phyloP scores from a whole-genome alignment of 2,888 invertebrate genomes.

The Holacanthella duospinosa region DNA sequence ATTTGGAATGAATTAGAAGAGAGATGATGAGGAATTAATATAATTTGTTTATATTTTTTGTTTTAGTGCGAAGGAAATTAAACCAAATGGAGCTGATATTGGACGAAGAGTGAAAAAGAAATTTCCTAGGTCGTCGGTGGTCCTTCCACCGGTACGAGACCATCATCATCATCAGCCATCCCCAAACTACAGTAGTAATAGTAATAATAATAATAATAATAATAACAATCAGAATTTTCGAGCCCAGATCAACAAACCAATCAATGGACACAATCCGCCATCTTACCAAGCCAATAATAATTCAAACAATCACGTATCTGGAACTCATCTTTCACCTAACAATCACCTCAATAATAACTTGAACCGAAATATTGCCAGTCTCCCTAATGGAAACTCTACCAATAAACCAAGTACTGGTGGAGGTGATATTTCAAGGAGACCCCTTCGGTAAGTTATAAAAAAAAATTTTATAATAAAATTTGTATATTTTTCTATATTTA shows the following conservation, averaged over 20 bases:
- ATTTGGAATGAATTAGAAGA: background rate
- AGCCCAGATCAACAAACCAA: constrained; percentile 9
- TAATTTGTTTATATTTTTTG: constrained; percentile 7
- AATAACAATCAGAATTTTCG: no score
- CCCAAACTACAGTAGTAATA: constrained; percentile 13
- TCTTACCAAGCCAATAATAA: constrained; percentile 43
- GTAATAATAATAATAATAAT: no score
- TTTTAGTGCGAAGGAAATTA: constrained; percentile 80
- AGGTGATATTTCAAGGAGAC: constrained; percentile 62
- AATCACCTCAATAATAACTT: background rate
- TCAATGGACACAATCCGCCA: constrained; percentile 8
- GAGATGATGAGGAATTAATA: background rate
- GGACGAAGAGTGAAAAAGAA: constrained; percentile 77
- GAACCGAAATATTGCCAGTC: constrained; percentile 34
- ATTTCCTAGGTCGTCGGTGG: constrained; percentile 35
- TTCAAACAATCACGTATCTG: constrained; percentile 47
- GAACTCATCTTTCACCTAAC: constrained; percentile 10
- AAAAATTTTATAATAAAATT: constrained; percentile 16
- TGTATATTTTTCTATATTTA: constrained; percentile 15
- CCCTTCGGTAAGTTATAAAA: constrained; percentile 54
- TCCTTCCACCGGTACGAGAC: background rate
- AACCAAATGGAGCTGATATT: constrained; percentile 79
- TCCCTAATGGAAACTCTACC: background rate
- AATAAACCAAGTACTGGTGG: constrained; percentile 22
- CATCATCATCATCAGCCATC: background rate